These are phyloP conservation scores for Galeopsomyia nigrocyanea DNA, from an alignment of 2,888 invertebrate species.

Conservation along the genomic window DNA sequence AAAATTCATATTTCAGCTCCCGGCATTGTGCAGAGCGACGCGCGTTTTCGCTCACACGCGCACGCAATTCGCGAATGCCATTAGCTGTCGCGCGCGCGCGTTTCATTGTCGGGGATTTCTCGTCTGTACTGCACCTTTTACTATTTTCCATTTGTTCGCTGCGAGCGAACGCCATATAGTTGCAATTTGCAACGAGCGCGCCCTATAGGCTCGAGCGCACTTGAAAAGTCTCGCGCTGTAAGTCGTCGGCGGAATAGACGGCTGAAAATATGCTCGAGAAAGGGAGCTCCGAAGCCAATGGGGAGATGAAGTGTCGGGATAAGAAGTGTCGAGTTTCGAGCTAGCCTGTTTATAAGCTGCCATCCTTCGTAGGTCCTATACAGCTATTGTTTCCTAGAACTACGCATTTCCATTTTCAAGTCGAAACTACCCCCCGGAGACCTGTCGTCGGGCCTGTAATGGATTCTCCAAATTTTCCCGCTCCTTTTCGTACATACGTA, in stretches of 20 bases:
- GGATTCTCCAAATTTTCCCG: too few species aligned
- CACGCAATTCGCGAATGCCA: constrained; percentile 54
- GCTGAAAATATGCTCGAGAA: too few species aligned
- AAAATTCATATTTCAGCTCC: too few species aligned
- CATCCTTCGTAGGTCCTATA: too few species aligned
- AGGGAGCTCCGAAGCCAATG: background rate
- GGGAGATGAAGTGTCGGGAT: background rate
- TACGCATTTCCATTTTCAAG: too few species aligned
- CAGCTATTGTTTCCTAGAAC: too few species aligned
- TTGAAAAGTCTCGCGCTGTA: constrained; percentile 49
- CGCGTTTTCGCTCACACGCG: background rate
- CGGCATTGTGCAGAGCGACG: too few species aligned
- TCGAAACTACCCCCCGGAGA: too few species aligned
- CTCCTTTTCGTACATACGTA: too few species aligned
- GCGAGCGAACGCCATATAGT: background rate
- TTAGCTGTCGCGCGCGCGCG: constrained; percentile 56
- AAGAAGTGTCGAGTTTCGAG: background rate
- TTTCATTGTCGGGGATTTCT: constrained; percentile 38
- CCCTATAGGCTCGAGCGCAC: constrained; percentile 53
- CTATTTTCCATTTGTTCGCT: background rate
- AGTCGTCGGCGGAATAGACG: constrained; percentile 23
- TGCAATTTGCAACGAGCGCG: background rate
- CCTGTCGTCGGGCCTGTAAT: too few species aligned
- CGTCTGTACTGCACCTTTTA: constrained; percentile 48
- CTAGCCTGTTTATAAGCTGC: background rate